Evolutionary conservation across 2,888 invertebrate genomes (phyloP), one percentile per base, ranked within the genome.

Genomic region (Thymelicus lineola): DNA sequence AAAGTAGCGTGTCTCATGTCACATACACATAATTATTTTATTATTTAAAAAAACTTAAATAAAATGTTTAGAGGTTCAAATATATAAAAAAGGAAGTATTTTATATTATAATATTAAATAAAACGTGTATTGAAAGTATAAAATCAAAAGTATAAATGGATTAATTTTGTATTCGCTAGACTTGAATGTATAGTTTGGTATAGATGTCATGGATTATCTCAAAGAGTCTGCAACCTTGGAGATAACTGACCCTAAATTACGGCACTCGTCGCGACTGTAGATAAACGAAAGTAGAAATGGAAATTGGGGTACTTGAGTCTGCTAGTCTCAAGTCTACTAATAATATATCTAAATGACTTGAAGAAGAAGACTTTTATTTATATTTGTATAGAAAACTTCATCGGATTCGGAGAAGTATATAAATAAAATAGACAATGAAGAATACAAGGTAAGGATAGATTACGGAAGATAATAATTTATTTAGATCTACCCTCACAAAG

Each of bases 201-300:
- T 50, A 17, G 28, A 28, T 48, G n/a, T 6, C 15, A 17, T 50
- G 48, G 48, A 50, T 50, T 50, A 50, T 50, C 48, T 50, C 7
- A 15, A 50, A 50, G 48, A 50, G 48, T 48, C 48, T 48, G 48
- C 48, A 48, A 50, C 48, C 48, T 50, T 50, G 48, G 48, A 50
- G 48, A 50, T 50, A 50, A 50, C 48, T 50, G 48, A 50, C 17
- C 48, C 48, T 50, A 50, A 15, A 50, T 50, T 50, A 50, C 48
- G 48, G 7, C 15, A 50, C 17, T 50, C 17, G 48, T 17, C 15
- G 15, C 48, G 15, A 50, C 48, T 15, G 15, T 6, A 17, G 48
- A 50, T 74, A 53, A 72, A 38, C 66, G 69, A 74, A 50, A 50
- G 15, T 50, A 17, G 48, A 50, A 50, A 50, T 50, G 17, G 48